These are phyloP conservation scores for Aplocera efformata DNA, from an alignment of 2,888 invertebrate genomes.

Conservation along the genomic window DNA sequence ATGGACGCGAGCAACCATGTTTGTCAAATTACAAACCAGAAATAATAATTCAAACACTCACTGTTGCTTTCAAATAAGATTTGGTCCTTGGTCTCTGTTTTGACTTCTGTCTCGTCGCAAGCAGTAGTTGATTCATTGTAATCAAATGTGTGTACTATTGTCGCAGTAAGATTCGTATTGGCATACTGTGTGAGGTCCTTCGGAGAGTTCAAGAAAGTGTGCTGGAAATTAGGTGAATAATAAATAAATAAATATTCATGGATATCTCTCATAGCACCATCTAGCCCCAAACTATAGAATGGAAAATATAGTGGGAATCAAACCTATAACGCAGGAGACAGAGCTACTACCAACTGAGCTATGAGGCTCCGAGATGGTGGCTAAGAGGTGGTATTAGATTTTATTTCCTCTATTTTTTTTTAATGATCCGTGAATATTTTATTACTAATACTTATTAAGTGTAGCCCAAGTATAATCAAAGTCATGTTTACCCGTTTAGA, in stretches of 20 bases:
- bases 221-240: slow-evolving; percentile 38
- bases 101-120: neutral
- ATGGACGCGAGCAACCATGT: too few species aligned
- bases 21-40: too few species aligned
- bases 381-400: too few species aligned
- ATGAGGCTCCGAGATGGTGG: too few species aligned
- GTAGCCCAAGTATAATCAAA: too few species aligned
- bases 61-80: neutral
- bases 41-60: too few species aligned
- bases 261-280: neutral
- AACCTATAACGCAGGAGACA: too few species aligned
- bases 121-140: neutral
- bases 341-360: too few species aligned
- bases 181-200: slow-evolving; percentile 46
- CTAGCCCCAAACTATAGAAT: neutral
- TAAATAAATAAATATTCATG: neutral
- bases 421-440: too few species aligned
- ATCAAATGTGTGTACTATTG: neutral
- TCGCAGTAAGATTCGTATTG: slow-evolving; percentile 21
- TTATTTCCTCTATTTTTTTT: too few species aligned
- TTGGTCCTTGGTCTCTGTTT: neutral
- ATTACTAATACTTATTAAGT: too few species aligned
- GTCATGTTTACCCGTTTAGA: slow-evolving; percentile 49
- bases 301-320: too few species aligned
- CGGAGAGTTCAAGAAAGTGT: slow-evolving; percentile 59